Evolutionary conservation across 2,888 invertebrate genomes (phyloP), one percentile per base, ranked within the genome.

Genomic region (Caradrina clavipalpis): DNA sequence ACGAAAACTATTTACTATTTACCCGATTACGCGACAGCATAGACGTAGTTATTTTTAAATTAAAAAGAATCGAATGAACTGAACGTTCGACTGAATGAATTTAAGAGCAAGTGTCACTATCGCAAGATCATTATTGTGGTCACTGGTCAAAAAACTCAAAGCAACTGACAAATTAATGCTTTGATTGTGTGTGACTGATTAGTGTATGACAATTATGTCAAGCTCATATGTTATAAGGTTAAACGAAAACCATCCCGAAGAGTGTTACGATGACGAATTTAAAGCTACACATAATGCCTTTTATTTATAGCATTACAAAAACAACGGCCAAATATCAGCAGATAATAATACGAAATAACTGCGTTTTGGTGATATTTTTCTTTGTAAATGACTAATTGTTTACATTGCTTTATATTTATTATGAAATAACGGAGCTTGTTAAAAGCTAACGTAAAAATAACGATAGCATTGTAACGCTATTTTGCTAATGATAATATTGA

Each of bases 61-160:
- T 15, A 42, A 4, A 42, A 15, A 11, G 15, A 21, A 53, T 26
- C 71, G 53, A 69, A 39, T 54, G 47, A 26, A 59, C 51, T 45
- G 49, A 68, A 55, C 6, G 42, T 53, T 47, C 15, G n/a, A 21
- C 15, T 31, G 26, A 71, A 47, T 49, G 19, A 54, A 47, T 39
- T 47, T 26, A 17, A 22, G 11, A 64, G 50, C 13, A 13, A 19
- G 3, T 19, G 35, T 2, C 42, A n/a, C 31, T 69, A 42, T 69
- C 68, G 26, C 6, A 55, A 21, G 3, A 13, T 68, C 45, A 17
- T 45, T 17, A n/a, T 3, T 53, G 17, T 66, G 4, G 67, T 19
- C 47, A 26, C 26, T 66, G 7, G 68, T 13, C 47, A 19, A 19
- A 10, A 67, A 47, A 54, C 8, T n/a, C 35, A 47, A 39, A 10